Evolutionary conservation across 2,888 invertebrate species (phyloP).

Genomic region (Heliconius charithonia): DNA sequence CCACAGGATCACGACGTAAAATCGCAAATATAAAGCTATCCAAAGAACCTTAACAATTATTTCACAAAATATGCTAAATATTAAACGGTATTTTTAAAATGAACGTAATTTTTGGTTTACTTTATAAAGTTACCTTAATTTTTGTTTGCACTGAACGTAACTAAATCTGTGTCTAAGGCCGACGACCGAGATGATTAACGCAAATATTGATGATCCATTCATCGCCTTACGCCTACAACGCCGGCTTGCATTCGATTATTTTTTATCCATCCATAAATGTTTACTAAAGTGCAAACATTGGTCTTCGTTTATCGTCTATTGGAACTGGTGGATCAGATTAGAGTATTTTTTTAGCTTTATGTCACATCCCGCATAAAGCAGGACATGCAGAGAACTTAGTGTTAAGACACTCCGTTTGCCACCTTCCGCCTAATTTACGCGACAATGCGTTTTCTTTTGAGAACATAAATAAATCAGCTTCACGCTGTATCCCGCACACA

Average conservation of each 20-base stretch:
- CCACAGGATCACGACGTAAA: too few relatives aligned
- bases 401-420: not conserved
- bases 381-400: not conserved
- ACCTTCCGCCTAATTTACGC: too few relatives aligned
- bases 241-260: constrained; percentile 31
- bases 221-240: constrained; percentile 33
- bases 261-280: not conserved
- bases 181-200: constrained; percentile 44
- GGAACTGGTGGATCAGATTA: not conserved
- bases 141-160: constrained; percentile 5
- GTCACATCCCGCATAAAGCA: not conserved
- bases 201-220: constrained; percentile 46
- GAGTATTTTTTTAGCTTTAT: too few relatives aligned
- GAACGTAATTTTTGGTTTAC: too few relatives aligned
- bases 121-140: not conserved
- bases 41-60: too few relatives aligned
- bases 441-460: too few relatives aligned
- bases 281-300: not conserved
- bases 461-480: too few relatives aligned
- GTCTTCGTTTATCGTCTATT: not conserved
- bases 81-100: too few relatives aligned
- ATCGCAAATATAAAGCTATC: too few relatives aligned
- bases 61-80: too few relatives aligned
- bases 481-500: too few relatives aligned
- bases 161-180: constrained; percentile 36